Conservation (phyloP, 92 coral and sea anemone species). For the Parazoanthus darwini region DNA sequence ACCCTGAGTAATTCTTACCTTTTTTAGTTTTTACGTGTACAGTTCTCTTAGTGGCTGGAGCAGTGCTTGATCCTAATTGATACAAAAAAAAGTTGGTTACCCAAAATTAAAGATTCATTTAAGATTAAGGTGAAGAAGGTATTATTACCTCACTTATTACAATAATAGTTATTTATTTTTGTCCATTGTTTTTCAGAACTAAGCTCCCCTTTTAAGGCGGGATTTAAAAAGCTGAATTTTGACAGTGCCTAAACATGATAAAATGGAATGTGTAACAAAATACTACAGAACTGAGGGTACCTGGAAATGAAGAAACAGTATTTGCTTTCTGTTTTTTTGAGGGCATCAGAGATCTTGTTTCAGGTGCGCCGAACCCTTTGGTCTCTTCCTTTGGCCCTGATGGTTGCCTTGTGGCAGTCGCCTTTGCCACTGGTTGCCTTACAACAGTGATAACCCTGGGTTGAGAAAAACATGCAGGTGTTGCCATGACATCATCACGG, state of each 20-base stretch:
- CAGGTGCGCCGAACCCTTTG: constrained; percentile 7
- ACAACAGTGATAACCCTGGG: constrained; percentile 32
- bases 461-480: constrained; percentile 36
- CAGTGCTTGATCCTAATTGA: not conserved
- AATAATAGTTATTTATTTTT: too few relatives aligned
- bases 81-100: not conserved
- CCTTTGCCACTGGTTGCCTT: constrained; percentile 16
- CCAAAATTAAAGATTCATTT: not conserved
- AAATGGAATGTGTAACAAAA: too few relatives aligned
- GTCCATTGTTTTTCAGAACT: not conserved
- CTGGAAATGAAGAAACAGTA: not conserved
- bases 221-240: not conserved
- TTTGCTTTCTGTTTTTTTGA: not conserved
- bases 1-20: constrained; percentile 8
- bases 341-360: not conserved
- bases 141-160: not conserved
- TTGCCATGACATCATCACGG: not conserved
- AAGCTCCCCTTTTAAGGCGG: too few relatives aligned
- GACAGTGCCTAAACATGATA: not conserved
- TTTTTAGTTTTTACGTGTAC: not conserved
- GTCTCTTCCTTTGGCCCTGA: constrained; percentile 18
- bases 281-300: not conserved
- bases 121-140: not conserved
- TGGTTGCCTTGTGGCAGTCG: constrained; percentile 10
- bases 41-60: constrained; percentile 9